These are phyloP conservation scores for Elaeidobius kamerunicus DNA, from an alignment of 2,888 invertebrate species.

Conservation along the genomic window DNA sequence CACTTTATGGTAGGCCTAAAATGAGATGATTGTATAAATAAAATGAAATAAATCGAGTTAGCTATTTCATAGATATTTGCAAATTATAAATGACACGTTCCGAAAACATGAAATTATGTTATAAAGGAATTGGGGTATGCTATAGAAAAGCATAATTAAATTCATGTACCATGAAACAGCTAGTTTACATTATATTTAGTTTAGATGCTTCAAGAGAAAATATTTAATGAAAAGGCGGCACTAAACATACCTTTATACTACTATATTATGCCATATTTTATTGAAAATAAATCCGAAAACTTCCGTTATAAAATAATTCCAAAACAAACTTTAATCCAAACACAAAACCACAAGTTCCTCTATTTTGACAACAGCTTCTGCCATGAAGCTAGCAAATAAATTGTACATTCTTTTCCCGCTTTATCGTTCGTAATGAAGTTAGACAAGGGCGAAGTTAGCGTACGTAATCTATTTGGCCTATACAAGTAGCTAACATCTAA, in stretches of 20 bases:
- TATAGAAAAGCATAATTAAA: not conserved
- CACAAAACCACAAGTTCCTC: constrained; percentile 9
- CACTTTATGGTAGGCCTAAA: not conserved
- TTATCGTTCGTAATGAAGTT: too few species aligned
- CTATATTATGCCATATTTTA: not conserved
- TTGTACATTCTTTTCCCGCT: constrained; percentile 6
- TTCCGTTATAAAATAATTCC: constrained; percentile 4
- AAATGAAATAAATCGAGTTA: not conserved
- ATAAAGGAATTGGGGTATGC: too few species aligned
- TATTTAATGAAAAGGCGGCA: not conserved
- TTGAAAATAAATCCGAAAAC: not conserved
- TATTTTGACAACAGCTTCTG: constrained; percentile 10
- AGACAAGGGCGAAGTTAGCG: too few species aligned
- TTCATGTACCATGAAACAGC: too few species aligned
- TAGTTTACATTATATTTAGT: too few species aligned
- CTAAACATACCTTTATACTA: not conserved
- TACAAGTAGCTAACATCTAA: too few species aligned
- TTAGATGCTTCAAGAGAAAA: too few species aligned
- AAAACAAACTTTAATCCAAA: constrained; percentile 15
- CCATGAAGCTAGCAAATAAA: constrained; percentile 7
- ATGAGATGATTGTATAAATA: not conserved
- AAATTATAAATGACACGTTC: not conserved
- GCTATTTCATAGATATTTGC: not conserved
- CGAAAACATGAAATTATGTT: not conserved
- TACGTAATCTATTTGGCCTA: too few species aligned